Conservation (phyloP, 2,113 vertebrate species). For the Oreochromis niloticus region DNA sequence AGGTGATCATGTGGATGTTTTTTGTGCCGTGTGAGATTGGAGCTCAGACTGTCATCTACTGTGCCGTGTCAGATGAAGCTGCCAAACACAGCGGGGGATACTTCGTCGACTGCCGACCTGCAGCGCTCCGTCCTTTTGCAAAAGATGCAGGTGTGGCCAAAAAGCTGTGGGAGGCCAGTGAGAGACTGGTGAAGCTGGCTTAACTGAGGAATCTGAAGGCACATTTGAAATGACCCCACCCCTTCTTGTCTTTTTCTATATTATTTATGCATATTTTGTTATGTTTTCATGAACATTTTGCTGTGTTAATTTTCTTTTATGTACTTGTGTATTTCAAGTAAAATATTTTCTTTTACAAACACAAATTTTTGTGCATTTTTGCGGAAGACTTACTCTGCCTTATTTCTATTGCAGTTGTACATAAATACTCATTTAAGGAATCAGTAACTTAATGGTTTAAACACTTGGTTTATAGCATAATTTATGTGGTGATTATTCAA, state of each 20-base stretch:
- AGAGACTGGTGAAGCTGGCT: conserved; percentile 71
- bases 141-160: conserved; percentile 74
- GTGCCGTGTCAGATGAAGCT: conserved; percentile 71
- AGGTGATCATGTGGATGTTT: conserved; percentile 77
- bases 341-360: not conserved
- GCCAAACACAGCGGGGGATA: conserved; percentile 68
- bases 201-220: conserved; percentile 17
- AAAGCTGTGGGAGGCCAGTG: conserved; percentile 79
- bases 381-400: not conserved
- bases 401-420: fast-evolving
- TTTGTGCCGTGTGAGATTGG: conserved; percentile 71
- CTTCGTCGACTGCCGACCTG: conserved; percentile 68
- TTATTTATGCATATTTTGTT: not conserved
- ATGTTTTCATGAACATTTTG: not conserved
- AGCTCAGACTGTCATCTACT: conserved; percentile 75
- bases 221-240: not conserved
- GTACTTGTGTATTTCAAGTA: not conserved
- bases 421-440: not conserved
- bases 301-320: not conserved
- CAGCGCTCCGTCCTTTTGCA: conserved; percentile 65
- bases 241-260: not conserved
- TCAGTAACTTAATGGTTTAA: not conserved
- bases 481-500: not conserved
- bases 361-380: not conserved
- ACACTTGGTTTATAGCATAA: not conserved